A percentile compares a stretch with the other conserved stretches of the same genome.
Evolutionary conservation across 2,888 invertebrate genomes (phyloP).

Genomic region (Caenorhabditis sp.): DNA sequence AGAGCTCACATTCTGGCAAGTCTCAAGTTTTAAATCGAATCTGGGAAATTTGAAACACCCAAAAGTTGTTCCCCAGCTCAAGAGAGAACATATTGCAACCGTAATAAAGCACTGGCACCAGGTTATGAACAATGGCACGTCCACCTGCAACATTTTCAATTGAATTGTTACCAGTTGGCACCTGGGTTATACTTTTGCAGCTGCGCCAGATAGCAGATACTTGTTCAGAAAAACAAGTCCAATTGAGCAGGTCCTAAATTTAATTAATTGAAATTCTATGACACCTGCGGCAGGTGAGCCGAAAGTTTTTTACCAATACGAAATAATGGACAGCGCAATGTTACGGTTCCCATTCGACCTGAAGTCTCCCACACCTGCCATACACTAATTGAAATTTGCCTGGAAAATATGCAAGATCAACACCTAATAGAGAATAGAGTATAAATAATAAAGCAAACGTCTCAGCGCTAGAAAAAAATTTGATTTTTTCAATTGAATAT

Average conservation of each 20-base stretch:
- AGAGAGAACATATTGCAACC: constrained; percentile 85
- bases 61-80: constrained; percentile 86
- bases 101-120: constrained; percentile 97
- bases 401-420: too few species aligned
- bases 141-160: constrained; percentile 85
- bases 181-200: constrained; percentile 84
- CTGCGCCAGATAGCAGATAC: constrained; percentile 84
- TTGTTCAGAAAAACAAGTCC: constrained; percentile 85
- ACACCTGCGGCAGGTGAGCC: constrained; percentile 12
- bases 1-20: constrained; percentile 81
- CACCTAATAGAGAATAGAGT: too few species aligned
- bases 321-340: constrained; percentile 65
- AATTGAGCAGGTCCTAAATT: constrained; percentile 85
- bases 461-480: too few species aligned
- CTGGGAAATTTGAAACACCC: constrained; percentile 88
- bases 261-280: background rate
- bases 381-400: background rate
- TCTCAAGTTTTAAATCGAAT: constrained; percentile 87
- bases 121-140: constrained; percentile 96
- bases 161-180: background rate
- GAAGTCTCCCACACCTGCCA: constrained; percentile 8
- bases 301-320: constrained; percentile 66
- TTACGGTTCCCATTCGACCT: constrained; percentile 13
- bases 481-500: too few species aligned
- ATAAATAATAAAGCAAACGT: too few species aligned